phyloP scores from a whole-genome alignment of 2,888 invertebrate species.

The Caenorhabditis virilis region DNA sequence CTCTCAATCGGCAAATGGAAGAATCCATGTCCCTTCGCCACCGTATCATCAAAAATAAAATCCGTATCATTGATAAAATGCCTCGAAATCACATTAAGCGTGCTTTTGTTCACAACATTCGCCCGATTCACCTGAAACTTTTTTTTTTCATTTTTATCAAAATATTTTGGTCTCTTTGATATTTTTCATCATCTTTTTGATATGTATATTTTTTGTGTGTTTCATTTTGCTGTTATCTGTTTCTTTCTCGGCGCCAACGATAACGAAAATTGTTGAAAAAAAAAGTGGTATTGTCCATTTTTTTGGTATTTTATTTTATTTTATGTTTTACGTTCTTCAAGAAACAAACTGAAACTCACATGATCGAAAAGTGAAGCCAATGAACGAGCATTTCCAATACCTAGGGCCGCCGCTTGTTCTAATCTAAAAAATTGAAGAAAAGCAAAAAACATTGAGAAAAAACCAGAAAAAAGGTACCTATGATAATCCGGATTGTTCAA shows the following conservation, averaged over 20 bases:
- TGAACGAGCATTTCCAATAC: slow-evolving; percentile 64
- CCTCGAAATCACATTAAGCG: slow-evolving; percentile 40
- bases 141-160: too few species aligned
- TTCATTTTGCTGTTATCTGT: not conserved
- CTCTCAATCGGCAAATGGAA: slow-evolving; percentile 44
- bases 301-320: not conserved
- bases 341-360: slow-evolving; percentile 7
- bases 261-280: slow-evolving; percentile 4
- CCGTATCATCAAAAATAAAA: slow-evolving; percentile 42
- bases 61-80: slow-evolving; percentile 45
- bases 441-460: too few species aligned
- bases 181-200: not conserved
- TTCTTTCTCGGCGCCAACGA: not conserved
- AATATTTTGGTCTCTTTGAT: not conserved
- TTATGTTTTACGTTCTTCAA: not conserved
- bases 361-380: slow-evolving; percentile 60
- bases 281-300: slow-evolving; percentile 11
- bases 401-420: slow-evolving; percentile 65
- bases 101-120: slow-evolving; percentile 40
- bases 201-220: not conserved
- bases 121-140: slow-evolving; percentile 42
- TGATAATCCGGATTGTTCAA: slow-evolving; percentile 64
- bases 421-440: too few species aligned
- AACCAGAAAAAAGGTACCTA: slow-evolving; percentile 9
- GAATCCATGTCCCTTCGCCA: slow-evolving; percentile 55